A percentile compares a stretch with the other conserved stretches of the same genome.
Conservation (phyloP, 1,140 invertebrate species). For the Rhizoglyphus robini region DNA sequence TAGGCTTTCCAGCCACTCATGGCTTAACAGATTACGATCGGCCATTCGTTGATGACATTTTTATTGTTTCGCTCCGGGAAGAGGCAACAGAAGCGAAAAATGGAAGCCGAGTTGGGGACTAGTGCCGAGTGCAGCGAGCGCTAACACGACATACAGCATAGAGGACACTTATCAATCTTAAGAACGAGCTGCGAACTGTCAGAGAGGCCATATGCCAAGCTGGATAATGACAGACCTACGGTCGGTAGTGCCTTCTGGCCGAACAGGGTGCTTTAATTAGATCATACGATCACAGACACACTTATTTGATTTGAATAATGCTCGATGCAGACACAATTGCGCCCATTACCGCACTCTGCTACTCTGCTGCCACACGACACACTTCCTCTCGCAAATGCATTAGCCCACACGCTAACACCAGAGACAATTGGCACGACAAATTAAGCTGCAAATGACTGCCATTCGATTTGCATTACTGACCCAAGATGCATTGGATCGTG, state of each 20-base stretch:
- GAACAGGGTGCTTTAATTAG: background rate
- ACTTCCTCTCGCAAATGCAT: background rate
- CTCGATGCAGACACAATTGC: background rate
- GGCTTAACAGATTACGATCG: background rate
- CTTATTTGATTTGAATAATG: slow-evolving; percentile 1
- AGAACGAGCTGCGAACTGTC: slow-evolving; percentile 14
- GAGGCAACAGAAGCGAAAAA: no score
- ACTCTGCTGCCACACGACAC: background rate
- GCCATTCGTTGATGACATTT: slow-evolving; percentile 1
- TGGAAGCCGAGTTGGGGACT: no score
- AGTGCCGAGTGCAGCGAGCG: background rate
- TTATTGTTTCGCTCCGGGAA: background rate
- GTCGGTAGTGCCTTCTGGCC: background rate
- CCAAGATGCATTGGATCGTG: no score
- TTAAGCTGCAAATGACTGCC: slow-evolving; percentile 9
- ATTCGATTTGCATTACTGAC: slow-evolving; percentile 7
- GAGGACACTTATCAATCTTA: slow-evolving; percentile 6
- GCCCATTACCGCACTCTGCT: background rate
- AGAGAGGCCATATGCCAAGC: background rate
- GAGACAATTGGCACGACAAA: slow-evolving; percentile 7
- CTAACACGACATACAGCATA: background rate
- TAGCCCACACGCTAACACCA: background rate
- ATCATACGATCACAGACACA: background rate
- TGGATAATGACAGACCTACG: background rate
- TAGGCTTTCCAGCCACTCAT: background rate